Percentiles rank a stretch among this genome's conserved stretches.
Conservation (phyloP, 2,113 vertebrate species). For the Dipodomys ordii region DNA sequence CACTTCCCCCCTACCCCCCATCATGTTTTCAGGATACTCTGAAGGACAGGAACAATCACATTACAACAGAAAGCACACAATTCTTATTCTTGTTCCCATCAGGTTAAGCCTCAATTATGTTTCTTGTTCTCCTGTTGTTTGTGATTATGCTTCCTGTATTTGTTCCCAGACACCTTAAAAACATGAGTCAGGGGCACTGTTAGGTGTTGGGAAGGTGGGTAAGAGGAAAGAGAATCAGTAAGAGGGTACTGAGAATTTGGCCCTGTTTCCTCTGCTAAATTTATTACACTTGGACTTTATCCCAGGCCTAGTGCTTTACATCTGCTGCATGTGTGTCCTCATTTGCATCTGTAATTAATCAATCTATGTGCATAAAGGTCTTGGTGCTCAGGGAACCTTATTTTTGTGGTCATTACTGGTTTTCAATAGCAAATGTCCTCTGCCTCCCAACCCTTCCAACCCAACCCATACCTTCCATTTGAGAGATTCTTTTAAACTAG, state of each 20-base stretch:
- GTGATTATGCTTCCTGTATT: conserved; percentile 76
- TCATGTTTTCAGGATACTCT: conserved; percentile 77
- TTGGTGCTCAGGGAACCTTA: rapidly evolving
- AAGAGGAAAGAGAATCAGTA: background rate
- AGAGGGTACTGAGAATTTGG: conserved; percentile 15
- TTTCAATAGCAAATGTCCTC: background rate
- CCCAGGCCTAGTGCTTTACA: background rate
- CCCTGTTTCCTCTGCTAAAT: conserved; percentile 47
- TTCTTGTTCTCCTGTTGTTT: conserved; percentile 70
- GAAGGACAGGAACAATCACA: conserved; percentile 76
- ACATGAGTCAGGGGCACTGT: conserved; percentile 69
- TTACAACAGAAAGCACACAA: conserved; percentile 58
- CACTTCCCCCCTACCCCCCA: background rate
- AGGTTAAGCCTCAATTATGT: conserved; percentile 50
- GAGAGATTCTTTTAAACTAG: background rate
- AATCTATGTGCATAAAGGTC: background rate
- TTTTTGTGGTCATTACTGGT: background rate
- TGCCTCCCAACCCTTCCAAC: too few relatives aligned
- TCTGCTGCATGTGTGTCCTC: background rate
- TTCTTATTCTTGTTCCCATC: conserved; percentile 69
- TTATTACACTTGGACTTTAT: background rate
- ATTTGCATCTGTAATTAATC: background rate
- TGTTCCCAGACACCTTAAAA: conserved; percentile 77
- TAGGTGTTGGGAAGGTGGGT: conserved; percentile 66
- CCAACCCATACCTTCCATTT: too few relatives aligned